Evolutionary conservation across 2,113 vertebrate genomes (phyloP).

Genomic region (Strix aluco): DNA sequence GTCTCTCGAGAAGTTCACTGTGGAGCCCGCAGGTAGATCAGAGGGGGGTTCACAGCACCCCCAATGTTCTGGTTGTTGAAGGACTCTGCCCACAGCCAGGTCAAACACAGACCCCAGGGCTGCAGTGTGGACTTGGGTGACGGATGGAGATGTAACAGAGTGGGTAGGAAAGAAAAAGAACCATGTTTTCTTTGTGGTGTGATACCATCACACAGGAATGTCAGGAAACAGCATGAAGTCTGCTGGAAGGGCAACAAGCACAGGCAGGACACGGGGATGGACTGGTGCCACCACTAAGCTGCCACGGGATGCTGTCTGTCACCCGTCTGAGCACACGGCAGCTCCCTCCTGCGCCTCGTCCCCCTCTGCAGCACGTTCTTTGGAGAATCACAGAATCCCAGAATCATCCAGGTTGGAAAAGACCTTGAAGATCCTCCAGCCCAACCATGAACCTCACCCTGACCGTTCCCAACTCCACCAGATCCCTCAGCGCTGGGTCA

Average conservation of each 20-base stretch:
- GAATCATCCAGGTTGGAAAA: too few species aligned
- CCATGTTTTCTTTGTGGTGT: background rate
- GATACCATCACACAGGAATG: background rate
- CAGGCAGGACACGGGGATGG: too few species aligned
- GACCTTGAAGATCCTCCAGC: too few species aligned
- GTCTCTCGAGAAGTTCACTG: background rate
- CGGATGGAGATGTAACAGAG: background rate
- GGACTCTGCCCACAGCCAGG: accelerated
- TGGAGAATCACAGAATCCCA: too few species aligned
- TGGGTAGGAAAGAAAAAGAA: background rate
- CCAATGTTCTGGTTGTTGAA: background rate
- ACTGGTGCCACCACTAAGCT: background rate
- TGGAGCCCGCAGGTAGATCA: background rate
- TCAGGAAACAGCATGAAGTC: background rate
- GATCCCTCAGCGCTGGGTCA: too few species aligned
- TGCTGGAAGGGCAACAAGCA: background rate
- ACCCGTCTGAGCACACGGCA: background rate
- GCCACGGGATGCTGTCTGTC: background rate
- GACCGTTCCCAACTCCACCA: too few species aligned
- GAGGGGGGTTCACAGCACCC: too few species aligned
- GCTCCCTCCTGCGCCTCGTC: background rate
- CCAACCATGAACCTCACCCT: too few species aligned
- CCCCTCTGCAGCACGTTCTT: too few species aligned
- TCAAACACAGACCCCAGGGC: too few species aligned
- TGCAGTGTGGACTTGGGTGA: accelerated